Conservation (phyloP, 2,797 vertebrate genomes). For the Amazona ochrocephala region DNA sequence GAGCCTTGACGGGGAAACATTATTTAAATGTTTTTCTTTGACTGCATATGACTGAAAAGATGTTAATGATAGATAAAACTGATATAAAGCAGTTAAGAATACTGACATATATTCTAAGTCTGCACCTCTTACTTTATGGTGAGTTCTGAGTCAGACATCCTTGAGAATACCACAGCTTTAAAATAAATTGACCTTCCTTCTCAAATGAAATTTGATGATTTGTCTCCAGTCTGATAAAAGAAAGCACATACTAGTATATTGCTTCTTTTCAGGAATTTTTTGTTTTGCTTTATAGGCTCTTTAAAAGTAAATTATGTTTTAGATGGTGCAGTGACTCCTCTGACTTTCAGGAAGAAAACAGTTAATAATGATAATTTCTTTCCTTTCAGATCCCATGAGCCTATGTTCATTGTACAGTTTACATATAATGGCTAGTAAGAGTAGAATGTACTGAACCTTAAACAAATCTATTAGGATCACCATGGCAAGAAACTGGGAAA, state of each 20-base stretch:
- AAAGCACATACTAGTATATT: conserved; percentile 15
- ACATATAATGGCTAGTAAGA: conserved; percentile 37
- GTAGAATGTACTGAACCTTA: conserved; percentile 56
- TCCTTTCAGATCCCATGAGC: conserved; percentile 43
- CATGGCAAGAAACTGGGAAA: conserved; percentile 65
- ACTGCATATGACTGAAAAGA: conserved; percentile 42
- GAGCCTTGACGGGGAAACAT: conserved; percentile 51
- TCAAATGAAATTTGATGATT: conserved; percentile 34
- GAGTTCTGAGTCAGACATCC: conserved; percentile 8
- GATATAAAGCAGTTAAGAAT: conserved; percentile 26
- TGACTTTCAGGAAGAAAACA: conserved; percentile 49
- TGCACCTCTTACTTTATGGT: conserved; percentile 17
- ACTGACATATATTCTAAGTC: conserved; percentile 3
- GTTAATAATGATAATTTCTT: conserved; percentile 61
- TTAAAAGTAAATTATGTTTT: conserved; percentile 56
- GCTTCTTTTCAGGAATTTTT: conserved; percentile 45
- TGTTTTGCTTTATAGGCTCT: conserved; percentile 14
- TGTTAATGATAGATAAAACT: conserved; percentile 16
- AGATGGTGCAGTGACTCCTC: conserved; percentile 38
- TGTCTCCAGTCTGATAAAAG: conserved; percentile 48
- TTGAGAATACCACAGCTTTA: not conserved
- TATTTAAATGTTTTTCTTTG: conserved; percentile 15
- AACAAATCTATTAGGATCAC: conserved; percentile 69
- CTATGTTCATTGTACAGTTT: conserved; percentile 35
- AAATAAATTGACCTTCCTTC: conserved; percentile 29